phyloP scores from a whole-genome alignment of 2,113 vertebrate species.

The Leptocoma aspasia region DNA sequence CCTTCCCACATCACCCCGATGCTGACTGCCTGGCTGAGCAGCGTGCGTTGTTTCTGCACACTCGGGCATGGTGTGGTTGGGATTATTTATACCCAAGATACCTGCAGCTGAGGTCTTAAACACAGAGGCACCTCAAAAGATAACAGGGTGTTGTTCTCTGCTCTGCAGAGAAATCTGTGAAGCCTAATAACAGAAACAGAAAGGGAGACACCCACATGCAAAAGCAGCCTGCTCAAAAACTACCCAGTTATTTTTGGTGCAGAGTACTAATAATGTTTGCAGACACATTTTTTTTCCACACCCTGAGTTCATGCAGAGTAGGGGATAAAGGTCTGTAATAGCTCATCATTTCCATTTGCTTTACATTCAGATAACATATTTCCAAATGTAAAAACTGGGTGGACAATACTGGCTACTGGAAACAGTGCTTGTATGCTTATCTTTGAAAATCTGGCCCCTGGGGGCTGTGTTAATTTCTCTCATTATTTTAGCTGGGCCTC shows the following conservation, averaged over 20 bases:
- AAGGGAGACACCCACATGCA: neutral
- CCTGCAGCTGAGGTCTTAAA: neutral
- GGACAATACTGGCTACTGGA: neutral
- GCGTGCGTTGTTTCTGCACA: neutral
- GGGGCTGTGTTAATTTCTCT: neutral
- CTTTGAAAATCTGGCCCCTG: neutral
- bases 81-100: neutral
- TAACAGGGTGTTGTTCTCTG: neutral
- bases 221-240: neutral
- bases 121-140: neutral
- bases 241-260: neutral
- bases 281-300: neutral
- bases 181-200: neutral
- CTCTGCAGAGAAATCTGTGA: neutral
- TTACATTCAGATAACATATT: neutral
- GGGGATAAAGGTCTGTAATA: neutral
- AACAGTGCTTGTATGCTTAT: neutral
- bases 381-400: neutral
- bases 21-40: neutral
- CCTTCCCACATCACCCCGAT: neutral
- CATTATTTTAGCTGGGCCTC: neutral
- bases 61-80: accelerated
- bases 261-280: neutral
- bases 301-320: neutral
- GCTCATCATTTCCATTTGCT: neutral